phyloP scores from a whole-genome alignment of 1,140 invertebrate genomes.

The Apis laboriosa region DNA sequence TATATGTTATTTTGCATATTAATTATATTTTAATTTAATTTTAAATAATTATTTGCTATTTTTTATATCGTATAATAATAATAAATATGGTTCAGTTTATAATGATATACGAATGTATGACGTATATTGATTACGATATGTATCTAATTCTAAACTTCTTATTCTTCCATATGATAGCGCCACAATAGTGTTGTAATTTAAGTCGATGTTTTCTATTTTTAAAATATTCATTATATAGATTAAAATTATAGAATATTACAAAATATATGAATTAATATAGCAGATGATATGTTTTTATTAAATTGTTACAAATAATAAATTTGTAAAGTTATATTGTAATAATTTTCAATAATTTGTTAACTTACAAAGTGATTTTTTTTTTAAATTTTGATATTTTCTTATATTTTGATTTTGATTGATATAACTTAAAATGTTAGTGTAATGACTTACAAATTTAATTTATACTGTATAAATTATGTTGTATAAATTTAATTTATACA shows the following conservation, averaged over 20 bases:
- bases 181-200: background rate
- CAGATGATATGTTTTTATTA: background rate
- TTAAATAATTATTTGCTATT: background rate
- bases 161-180: background rate
- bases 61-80: background rate
- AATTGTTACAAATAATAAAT: background rate
- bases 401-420: too few relatives aligned
- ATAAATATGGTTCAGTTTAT: background rate
- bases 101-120: background rate
- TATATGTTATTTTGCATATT: background rate
- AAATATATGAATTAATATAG: background rate
- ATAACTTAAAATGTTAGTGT: too few relatives aligned
- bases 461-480: too few relatives aligned
- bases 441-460: too few relatives aligned
- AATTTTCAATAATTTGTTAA: background rate
- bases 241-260: background rate
- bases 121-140: conserved; percentile 1
- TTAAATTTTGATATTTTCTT: background rate
- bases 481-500: too few relatives aligned
- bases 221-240: too few relatives aligned
- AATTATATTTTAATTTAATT: background rate
- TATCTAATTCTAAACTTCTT: background rate
- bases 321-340: background rate
- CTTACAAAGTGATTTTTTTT: background rate
- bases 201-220: background rate